Evolutionary conservation across 2,797 vertebrate genomes (phyloP), one percentile per base, ranked within the genome.

Genomic region (Pantherophis vulpinus): DNA sequence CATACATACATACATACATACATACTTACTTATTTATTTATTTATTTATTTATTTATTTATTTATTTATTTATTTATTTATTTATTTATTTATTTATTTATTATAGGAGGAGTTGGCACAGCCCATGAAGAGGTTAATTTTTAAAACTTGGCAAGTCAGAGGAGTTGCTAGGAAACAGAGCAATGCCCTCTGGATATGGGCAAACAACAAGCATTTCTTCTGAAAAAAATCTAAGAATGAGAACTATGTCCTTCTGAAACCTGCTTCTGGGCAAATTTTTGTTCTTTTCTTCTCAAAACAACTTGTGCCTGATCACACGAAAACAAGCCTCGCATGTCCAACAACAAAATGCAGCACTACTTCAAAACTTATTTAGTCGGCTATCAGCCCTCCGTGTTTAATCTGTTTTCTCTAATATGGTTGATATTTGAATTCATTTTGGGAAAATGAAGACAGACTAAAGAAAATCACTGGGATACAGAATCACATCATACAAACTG

Each of bases 51-150:
- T n/a, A n/a, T n/a, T n/a, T n/a, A n/a, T n/a, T n/a, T n/a, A n/a
- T n/a, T n/a, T n/a, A n/a, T n/a, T n/a, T n/a, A n/a, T n/a, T n/a
- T n/a, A n/a, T n/a, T n/a, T n/a, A n/a, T n/a, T n/a, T n/a, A n/a
- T n/a, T n/a, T n/a, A n/a, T n/a, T n/a, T n/a, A n/a, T n/a, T n/a
- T n/a, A n/a, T n/a, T n/a, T n/a, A 42, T 58, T 32, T 1, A 16
- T 60, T 60, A 61, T 25, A 9, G 87, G 5, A 6, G 86, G 91
- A 37, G 55, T 54, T 32, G 55, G 90, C 2, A 91, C 59, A 20
- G 91, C 32, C 88, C 93, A 94, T 70, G 18, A 92, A 95, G 92
- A 95, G 74, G 74, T 91, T 95, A 95, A 93, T 94, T 95, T 95
- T 91, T 90, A 61, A 90, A n/a, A 92, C 11, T 42, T 23, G 70